Evolutionary conservation across 2,113 vertebrate genomes (phyloP).

Genomic region (Diglossa brunneiventris): DNA sequence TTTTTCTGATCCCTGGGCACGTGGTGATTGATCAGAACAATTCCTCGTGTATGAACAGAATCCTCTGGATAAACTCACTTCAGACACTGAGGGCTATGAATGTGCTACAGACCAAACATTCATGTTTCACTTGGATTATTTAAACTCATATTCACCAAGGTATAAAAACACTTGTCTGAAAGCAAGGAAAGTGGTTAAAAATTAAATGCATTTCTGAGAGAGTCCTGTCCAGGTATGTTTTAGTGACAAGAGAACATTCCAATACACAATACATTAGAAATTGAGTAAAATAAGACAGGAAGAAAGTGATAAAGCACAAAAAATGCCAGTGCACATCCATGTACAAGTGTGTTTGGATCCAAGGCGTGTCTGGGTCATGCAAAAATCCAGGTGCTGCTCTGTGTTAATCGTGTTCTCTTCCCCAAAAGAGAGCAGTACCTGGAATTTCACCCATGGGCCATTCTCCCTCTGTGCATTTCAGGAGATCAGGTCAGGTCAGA

Average conservation of each 20-base stretch:
- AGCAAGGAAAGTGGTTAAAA: not conserved
- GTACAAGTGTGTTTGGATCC: not conserved
- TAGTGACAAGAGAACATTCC: not conserved
- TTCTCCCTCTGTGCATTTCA: not conserved
- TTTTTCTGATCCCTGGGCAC: constrained; percentile 26
- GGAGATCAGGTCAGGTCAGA: not conserved
- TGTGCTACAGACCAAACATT: constrained; percentile 6
- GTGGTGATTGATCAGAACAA: constrained; percentile 60
- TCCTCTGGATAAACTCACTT: constrained; percentile 50
- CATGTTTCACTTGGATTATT: constrained; percentile 45
- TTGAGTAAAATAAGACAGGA: not conserved
- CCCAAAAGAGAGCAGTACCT: not conserved
- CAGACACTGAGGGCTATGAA: constrained; percentile 32
- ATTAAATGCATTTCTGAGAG: constrained; percentile 15
- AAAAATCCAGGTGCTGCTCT: not conserved
- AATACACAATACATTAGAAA: not conserved
- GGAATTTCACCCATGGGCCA: not conserved
- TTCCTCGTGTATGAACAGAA: constrained; percentile 62
- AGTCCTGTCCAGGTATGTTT: not conserved
- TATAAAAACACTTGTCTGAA: constrained; percentile 2
- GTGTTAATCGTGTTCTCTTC: not conserved
- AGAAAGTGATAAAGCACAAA: not conserved
- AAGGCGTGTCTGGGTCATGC: not conserved
- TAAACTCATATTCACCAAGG: constrained; percentile 18
- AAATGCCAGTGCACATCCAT: accelerated